These are phyloP conservation scores for Penaeus chinensis DNA, from an alignment of 1,140 invertebrate genomes.

Conservation along the genomic window DNA sequence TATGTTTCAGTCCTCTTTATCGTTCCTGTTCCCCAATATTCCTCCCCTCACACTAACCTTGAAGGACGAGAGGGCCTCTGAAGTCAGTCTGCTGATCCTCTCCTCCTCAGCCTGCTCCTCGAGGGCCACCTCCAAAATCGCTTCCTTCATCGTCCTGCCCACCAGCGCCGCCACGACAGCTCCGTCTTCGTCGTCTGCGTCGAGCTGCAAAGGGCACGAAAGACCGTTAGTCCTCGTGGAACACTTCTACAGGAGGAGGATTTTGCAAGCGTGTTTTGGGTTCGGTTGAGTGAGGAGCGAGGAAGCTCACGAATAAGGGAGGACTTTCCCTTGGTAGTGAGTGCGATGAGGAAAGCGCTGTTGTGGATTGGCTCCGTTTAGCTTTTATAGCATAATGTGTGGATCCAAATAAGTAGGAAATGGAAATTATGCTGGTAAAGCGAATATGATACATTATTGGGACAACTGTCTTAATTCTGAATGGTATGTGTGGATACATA, in stretches of 20 bases:
- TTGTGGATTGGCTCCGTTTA: too few relatives aligned
- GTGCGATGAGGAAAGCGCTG: background rate
- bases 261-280: background rate
- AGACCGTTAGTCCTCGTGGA: background rate
- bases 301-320: background rate
- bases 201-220: conserved; percentile 25
- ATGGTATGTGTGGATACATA: too few relatives aligned
- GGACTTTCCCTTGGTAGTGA: background rate
- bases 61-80: background rate
- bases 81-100: conserved; percentile 19
- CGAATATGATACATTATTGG: too few relatives aligned
- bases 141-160: conserved; percentile 27
- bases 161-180: conserved; percentile 30
- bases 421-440: too few relatives aligned
- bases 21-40: too few relatives aligned
- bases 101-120: conserved; percentile 45
- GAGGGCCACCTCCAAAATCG: conserved; percentile 39
- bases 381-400: too few relatives aligned
- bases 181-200: conserved; percentile 27
- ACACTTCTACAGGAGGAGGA: background rate
- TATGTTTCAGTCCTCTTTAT: too few relatives aligned
- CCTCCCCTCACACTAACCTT: too few relatives aligned
- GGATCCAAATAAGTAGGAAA: too few relatives aligned
- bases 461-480: too few relatives aligned
- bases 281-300: too few relatives aligned